Conservation (phyloP, 2,113 vertebrate species). For the Hassar affinis region DNA sequence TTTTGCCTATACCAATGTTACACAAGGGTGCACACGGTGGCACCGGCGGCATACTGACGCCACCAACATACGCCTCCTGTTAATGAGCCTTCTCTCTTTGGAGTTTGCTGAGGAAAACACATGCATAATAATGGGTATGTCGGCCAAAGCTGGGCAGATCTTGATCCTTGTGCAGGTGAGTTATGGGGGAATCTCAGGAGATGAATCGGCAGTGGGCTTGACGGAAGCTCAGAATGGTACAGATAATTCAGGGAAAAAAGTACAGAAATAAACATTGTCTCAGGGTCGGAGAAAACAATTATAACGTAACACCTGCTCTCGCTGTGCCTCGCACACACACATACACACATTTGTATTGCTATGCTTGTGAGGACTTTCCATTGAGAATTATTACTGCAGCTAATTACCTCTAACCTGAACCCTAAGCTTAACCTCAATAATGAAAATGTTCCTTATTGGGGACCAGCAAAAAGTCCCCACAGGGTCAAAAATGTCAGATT, state of each 20-base stretch:
- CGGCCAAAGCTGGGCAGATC: not conserved
- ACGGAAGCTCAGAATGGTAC: not conserved
- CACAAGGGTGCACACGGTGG: constrained; percentile 23
- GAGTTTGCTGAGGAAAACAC: not conserved
- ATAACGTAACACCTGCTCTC: not conserved
- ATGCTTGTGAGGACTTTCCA: too few species aligned
- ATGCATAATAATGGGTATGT: not conserved
- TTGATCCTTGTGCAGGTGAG: not conserved
- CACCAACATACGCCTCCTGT: not conserved
- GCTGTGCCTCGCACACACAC: not conserved
- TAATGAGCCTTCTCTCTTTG: not conserved
- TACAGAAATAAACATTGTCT: not conserved
- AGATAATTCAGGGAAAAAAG: not conserved
- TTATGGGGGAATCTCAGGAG: not conserved
- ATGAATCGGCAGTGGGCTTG: not conserved
- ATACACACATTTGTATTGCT: too few species aligned
- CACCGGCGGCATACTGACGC: not conserved
- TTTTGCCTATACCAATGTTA: constrained; percentile 17
- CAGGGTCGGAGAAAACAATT: not conserved
- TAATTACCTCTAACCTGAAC: too few species aligned
- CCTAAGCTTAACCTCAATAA: too few species aligned
- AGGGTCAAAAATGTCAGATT: too few species aligned
- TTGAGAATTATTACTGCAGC: too few species aligned
- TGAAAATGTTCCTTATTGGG: too few species aligned
- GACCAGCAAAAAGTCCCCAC: too few species aligned